Conservation (phyloP, 2,113 vertebrate species). For the Cariama cristata region DNA sequence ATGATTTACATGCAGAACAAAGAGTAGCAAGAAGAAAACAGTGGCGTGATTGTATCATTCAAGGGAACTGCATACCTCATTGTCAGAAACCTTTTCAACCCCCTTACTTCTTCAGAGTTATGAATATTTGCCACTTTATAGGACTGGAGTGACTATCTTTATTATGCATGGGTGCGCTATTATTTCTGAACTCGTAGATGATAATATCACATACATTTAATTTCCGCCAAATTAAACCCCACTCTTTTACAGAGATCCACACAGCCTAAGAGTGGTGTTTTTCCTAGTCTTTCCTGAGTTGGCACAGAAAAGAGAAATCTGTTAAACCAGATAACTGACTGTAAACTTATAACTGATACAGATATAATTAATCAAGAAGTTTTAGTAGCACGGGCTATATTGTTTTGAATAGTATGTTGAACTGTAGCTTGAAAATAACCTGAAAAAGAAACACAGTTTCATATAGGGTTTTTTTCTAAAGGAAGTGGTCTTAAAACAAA, state of each 20-base stretch:
- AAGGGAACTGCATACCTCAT: not conserved
- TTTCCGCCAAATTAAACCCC: not conserved
- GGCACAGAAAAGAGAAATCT: not conserved
- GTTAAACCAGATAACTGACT: not conserved
- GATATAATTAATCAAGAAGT: not conserved
- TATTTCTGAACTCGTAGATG: not conserved
- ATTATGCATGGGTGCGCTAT: not conserved
- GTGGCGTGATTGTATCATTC: not conserved
- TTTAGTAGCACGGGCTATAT: not conserved
- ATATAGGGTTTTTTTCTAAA: not conserved
- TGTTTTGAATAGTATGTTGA: not conserved
- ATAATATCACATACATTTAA: not conserved
- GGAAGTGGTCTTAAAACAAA: not conserved
- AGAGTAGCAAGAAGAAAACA: not conserved
- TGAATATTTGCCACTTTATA: fast-evolving
- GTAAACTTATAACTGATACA: not conserved
- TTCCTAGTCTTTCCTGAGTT: not conserved
- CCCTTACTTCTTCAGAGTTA: not conserved
- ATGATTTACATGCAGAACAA: not conserved
- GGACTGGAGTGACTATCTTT: not conserved
- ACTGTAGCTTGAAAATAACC: not conserved
- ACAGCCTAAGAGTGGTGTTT: not conserved
- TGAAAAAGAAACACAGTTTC: not conserved
- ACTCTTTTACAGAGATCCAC: not conserved
- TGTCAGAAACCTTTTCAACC: not conserved